These are phyloP conservation scores for Psettodes erumei DNA, from an alignment of 2,113 vertebrate species.

Conservation along the genomic window DNA sequence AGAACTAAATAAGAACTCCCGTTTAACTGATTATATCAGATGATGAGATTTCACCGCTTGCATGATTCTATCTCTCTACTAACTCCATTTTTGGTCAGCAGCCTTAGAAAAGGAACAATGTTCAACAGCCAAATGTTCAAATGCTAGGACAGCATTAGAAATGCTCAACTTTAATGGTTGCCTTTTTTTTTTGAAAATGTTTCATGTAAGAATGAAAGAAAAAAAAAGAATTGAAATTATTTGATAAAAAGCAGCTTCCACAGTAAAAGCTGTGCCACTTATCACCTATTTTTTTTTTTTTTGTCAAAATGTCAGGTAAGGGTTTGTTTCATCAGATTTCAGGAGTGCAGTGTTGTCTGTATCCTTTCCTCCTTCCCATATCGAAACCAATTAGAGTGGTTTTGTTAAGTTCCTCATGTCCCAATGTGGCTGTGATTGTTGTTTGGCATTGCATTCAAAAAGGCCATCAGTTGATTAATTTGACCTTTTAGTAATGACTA, in stretches of 20 bases:
- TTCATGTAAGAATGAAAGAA: background rate
- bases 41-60: background rate
- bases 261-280: background rate
- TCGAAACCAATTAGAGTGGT: background rate
- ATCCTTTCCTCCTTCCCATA: background rate
- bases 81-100: background rate
- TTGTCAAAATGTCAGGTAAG: background rate
- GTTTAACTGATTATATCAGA: background rate
- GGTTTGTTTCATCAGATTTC: slow-evolving; percentile 8
- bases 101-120: background rate
- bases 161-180: background rate
- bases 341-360: background rate
- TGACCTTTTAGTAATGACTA: slow-evolving; percentile 2
- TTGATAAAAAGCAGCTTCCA: background rate
- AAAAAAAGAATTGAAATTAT: no score
- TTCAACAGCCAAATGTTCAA: background rate
- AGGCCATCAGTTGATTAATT: slow-evolving; percentile 8
- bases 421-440: slow-evolving; percentile 13
- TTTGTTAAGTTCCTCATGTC: background rate
- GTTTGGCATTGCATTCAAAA: background rate
- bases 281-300: background rate
- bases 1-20: background rate
- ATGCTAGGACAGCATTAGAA: background rate
- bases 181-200: no score
- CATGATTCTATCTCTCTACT: background rate